Percentiles rank a stretch among this genome's conserved stretches.
Conservation (phyloP, 37 sponge, comb jelly and placozoan species). For the Hormiphora californensis region DNA sequence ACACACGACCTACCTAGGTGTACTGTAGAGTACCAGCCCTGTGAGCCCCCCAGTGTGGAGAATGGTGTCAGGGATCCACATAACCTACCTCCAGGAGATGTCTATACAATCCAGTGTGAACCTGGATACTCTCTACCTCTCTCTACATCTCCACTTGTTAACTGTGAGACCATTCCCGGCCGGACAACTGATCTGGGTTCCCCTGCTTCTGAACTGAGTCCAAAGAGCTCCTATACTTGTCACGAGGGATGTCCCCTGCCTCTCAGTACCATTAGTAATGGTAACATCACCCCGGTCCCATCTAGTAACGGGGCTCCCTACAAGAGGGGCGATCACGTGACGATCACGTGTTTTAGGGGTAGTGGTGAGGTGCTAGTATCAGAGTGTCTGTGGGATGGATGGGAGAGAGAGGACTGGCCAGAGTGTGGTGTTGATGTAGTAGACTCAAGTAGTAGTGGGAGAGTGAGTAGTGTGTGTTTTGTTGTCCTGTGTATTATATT, state of each 20-base stretch:
- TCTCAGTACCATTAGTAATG: conserved; percentile 6
- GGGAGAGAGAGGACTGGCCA: conserved; percentile 42
- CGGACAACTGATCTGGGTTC: conserved; percentile 6
- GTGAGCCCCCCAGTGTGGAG: conserved; percentile 6
- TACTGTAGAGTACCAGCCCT: conserved; percentile 19
- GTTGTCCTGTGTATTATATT: too few species aligned
- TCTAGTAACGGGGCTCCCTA: neutral
- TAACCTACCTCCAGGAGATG: neutral
- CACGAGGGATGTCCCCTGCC: neutral
- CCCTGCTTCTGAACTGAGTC: neutral
- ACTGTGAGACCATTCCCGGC: neutral
- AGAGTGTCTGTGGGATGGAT: conserved; percentile 33
- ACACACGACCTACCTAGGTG: conserved; percentile 7
- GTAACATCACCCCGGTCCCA: neutral
- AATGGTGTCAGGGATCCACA: neutral
- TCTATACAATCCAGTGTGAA: neutral
- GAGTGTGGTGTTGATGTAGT: too few species aligned
- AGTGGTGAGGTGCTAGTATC: neutral
- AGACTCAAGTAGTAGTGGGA: too few species aligned
- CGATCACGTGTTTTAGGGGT: neutral
- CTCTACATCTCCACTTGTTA: neutral
- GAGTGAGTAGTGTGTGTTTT: too few species aligned
- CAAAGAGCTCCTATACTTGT: neutral
- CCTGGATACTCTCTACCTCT: conserved; percentile 22
- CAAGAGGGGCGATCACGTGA: neutral